These are phyloP conservation scores for Argynnis bischoffii DNA, from an alignment of 2,888 invertebrate species.

Conservation along the genomic window DNA sequence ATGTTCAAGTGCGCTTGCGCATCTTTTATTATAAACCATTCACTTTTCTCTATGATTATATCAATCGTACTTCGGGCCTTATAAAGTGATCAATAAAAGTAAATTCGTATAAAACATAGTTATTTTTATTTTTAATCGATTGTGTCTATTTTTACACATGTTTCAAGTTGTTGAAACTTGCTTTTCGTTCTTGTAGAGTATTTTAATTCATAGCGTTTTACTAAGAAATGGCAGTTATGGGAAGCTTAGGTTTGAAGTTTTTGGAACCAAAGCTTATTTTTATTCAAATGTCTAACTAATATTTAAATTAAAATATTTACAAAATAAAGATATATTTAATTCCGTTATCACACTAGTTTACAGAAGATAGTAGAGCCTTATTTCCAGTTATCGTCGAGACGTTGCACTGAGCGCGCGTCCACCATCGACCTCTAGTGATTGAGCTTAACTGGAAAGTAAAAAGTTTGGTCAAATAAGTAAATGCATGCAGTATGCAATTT, in stretches of 20 bases:
- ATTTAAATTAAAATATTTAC: too few species aligned
- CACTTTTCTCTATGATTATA: conserved; percentile 76
- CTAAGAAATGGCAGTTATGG: too few species aligned
- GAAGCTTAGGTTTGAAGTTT: too few species aligned
- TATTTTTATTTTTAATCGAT: background rate
- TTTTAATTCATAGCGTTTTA: too few species aligned
- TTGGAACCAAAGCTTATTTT: background rate
- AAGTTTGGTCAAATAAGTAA: conserved; percentile 4
- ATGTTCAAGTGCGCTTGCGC: conserved; percentile 66
- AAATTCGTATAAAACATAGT: conserved; percentile 10
- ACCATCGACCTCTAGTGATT: conserved; percentile 30
- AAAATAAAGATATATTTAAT: conserved; percentile 25
- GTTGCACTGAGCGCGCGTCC: conserved; percentile 59
- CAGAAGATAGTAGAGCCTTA: conserved; percentile 65
- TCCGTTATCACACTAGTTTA: conserved; percentile 74
- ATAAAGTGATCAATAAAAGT: conserved; percentile 21
- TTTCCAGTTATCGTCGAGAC: conserved; percentile 35
- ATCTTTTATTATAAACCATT: conserved; percentile 75
- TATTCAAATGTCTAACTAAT: background rate
- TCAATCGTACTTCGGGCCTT: conserved; percentile 54
- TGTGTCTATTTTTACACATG: background rate
- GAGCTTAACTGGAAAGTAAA: conserved; percentile 18
- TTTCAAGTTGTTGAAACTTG: conserved; percentile 1
- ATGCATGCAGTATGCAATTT: background rate
- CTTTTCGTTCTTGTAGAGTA: background rate